Evolutionary conservation across 2,888 invertebrate species (phyloP), one percentile per base, ranked within the genome.

Genomic region (Hirtodrosophila confusa): DNA sequence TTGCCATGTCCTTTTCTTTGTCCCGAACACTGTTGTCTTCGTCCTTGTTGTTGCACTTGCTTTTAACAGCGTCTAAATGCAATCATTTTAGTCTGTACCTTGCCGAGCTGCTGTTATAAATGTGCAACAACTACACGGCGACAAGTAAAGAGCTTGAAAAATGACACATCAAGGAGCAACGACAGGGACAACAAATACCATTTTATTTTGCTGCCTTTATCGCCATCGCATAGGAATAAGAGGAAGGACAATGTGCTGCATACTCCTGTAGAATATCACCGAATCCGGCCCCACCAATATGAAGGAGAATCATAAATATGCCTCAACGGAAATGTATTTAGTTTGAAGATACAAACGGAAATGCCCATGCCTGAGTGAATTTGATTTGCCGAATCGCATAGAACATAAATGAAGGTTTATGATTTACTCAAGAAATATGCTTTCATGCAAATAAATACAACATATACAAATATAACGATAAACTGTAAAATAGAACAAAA

Each of bases 141-240:
- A 86, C 80, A 86, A 71, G 69, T 51, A 56, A 64, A 75, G 66
- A 73, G 77, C 66, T 67, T 86, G 86, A 86, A 80, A 80, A 80
- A 86, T 83, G 64, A 79, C 70, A 62, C 86, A 79, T 79, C 79
- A 75, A 78, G 69, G 56, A 79, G 78, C 72, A 58, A 51, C 57
- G 43, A 36, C 53, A 40, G 53, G 31, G 56, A 40, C 54, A 51
- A 40, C 31, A 40, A 82, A 68, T 63, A 51, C 47, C 69, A 64
- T 75, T 85, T 82, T 45, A 64, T 54, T 55, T 51, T 39, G 40
- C 35, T 57, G 48, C 49, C 47, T 35, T 40, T 31, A 40, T 9
- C 44, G 7, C 23, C 39, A 45, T 56, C 67, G 63, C 57, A 60
- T 44, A 54, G 69, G 62, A 56, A 60, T 44, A 56, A 73, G 62